phyloP scores from a whole-genome alignment of 2,888 invertebrate species.

The Tribolium freemani region DNA sequence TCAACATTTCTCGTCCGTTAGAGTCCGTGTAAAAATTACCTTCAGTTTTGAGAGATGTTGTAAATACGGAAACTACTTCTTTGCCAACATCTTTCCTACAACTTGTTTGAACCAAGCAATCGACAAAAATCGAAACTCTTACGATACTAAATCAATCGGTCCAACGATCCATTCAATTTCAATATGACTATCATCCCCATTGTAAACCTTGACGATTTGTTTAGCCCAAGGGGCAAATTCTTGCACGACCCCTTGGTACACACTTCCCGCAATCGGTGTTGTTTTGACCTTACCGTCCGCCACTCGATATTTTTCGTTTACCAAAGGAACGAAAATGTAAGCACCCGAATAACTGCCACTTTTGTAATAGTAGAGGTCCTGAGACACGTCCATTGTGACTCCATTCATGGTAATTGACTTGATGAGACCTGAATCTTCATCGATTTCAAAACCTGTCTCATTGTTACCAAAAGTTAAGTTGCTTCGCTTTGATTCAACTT shows the following conservation, averaged over 20 bases:
- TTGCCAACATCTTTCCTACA: constrained; percentile 68
- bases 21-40: constrained; percentile 90
- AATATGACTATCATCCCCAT: constrained; percentile 65
- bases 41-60: constrained; percentile 71
- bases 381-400: constrained; percentile 67
- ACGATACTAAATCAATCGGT: constrained; percentile 68
- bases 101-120: neutral
- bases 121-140: neutral
- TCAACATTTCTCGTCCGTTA: constrained; percentile 88
- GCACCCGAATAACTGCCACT: constrained; percentile 88
- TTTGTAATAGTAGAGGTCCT: constrained; percentile 81
- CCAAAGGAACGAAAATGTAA: constrained; percentile 85
- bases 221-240: constrained; percentile 77
- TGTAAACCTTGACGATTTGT: constrained; percentile 77
- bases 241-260: constrained; percentile 75
- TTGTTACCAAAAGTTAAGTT: constrained; percentile 35
- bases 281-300: constrained; percentile 4
- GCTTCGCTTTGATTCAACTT: neutral
- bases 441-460: constrained; percentile 67
- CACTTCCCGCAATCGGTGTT: constrained; percentile 62
- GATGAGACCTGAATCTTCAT: constrained; percentile 72
- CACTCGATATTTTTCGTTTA: constrained; percentile 58
- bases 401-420: constrained; percentile 69
- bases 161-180: constrained; percentile 77
- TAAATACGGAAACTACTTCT: constrained; percentile 79